phyloP scores from a whole-genome alignment of 2,113 vertebrate genomes.

The Poeciliopsis prolifica region DNA sequence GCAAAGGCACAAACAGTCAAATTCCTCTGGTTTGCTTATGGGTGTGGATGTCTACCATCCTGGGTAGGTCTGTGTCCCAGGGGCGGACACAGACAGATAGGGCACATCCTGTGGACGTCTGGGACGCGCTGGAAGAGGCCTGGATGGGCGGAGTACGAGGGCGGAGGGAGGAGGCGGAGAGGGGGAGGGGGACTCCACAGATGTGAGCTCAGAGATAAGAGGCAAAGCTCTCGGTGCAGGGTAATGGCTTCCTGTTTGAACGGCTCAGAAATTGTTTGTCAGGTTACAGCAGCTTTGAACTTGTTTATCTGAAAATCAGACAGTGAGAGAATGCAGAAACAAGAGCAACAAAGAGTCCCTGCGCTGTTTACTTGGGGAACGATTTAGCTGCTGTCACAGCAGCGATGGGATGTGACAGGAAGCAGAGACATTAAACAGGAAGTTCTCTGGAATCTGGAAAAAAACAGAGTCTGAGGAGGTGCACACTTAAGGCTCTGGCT shows the following conservation, averaged over 20 bases:
- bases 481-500: slow-evolving; percentile 1
- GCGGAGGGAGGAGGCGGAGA: slow-evolving; percentile 34
- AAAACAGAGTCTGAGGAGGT: slow-evolving; percentile 10
- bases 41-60: slow-evolving; percentile 58
- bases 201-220: slow-evolving; percentile 79
- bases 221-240: slow-evolving; percentile 54
- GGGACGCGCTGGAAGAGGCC: slow-evolving; percentile 39
- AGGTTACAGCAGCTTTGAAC: slow-evolving; percentile 64
- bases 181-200: slow-evolving; percentile 58
- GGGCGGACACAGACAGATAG: slow-evolving; percentile 62
- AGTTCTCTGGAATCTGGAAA: slow-evolving; percentile 51
- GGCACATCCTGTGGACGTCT: slow-evolving; percentile 69
- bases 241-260: slow-evolving; percentile 81
- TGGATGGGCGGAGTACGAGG: slow-evolving; percentile 35
- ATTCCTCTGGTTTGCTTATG: slow-evolving; percentile 58
- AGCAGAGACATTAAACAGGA: slow-evolving; percentile 73
- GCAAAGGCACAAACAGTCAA: slow-evolving; percentile 43
- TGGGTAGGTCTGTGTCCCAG: slow-evolving; percentile 37
- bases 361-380: slow-evolving; percentile 54
- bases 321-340: slow-evolving; percentile 40
- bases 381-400: slow-evolving; percentile 54
- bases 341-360: slow-evolving; percentile 58
- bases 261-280: slow-evolving; percentile 58
- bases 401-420: slow-evolving; percentile 57
- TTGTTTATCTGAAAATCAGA: slow-evolving; percentile 63